Evolutionary conservation across 2,888 invertebrate species (phyloP).

Genomic region (Cephalotes varians): DNA sequence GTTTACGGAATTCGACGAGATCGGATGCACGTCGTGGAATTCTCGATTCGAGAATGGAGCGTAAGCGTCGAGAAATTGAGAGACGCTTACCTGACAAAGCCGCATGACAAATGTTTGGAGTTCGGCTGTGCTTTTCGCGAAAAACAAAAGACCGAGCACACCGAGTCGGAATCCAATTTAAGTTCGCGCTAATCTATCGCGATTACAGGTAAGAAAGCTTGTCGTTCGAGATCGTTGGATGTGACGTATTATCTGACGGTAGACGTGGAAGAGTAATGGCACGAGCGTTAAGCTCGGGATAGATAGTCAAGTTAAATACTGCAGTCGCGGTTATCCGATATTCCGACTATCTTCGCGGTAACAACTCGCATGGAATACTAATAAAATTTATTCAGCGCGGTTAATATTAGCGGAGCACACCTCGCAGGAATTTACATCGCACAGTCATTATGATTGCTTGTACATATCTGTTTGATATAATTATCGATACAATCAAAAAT

Average conservation of each 20-base stretch:
- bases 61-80: conserved; percentile 17
- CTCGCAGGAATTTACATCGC: conserved; percentile 24
- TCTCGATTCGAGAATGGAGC: neutral
- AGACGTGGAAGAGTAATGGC: conserved; percentile 40
- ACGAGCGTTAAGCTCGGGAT: conserved; percentile 40
- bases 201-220: conserved; percentile 36
- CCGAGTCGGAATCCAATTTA: conserved; percentile 31
- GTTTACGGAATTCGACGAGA: neutral
- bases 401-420: conserved; percentile 43
- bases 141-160: neutral
- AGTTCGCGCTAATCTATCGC: conserved; percentile 44
- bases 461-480: neutral
- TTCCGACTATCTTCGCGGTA: conserved; percentile 49
- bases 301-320: conserved; percentile 53
- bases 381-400: conserved; percentile 46
- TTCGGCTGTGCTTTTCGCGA: neutral
- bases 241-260: conserved; percentile 12
- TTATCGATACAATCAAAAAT: conserved; percentile 7
- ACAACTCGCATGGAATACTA: conserved; percentile 39
- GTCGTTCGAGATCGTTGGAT: conserved; percentile 20
- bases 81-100: neutral
- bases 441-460: conserved; percentile 19
- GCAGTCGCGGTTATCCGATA: conserved; percentile 51
- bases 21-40: neutral
- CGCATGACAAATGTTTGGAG: neutral